A percentile compares a stretch with the other conserved stretches of the same genome.
Evolutionary conservation across 2,888 invertebrate species (phyloP).

Genomic region (Holacanthella duospinosa): DNA sequence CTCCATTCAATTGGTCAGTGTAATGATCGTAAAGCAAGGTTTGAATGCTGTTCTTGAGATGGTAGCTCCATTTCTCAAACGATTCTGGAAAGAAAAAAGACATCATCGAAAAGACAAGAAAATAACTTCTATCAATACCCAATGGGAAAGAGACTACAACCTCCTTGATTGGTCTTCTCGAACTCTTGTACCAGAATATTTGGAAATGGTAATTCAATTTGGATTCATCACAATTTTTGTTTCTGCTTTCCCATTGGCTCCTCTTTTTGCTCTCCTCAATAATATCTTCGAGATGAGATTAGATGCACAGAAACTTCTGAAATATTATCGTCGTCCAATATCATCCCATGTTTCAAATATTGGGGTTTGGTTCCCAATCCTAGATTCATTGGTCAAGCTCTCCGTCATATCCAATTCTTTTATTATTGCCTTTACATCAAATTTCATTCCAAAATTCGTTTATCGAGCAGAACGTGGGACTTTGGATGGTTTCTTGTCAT

Average conservation of each 20-base stretch:
- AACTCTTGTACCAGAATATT: constrained; percentile 86
- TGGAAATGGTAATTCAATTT: constrained; percentile 96
- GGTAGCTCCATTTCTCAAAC: constrained; percentile 56
- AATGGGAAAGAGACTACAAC: constrained; percentile 80
- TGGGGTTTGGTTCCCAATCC: constrained; percentile 86
- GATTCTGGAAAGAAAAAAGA: not conserved
- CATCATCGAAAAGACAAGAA: too few relatives aligned
- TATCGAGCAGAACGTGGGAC: constrained; percentile 46
- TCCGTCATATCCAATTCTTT: constrained; percentile 90
- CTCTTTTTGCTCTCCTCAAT: constrained; percentile 86
- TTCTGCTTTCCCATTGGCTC: constrained; percentile 91
- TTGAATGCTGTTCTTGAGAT: constrained; percentile 81
- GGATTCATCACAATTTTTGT: constrained; percentile 97
- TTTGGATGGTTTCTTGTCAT: not conserved
- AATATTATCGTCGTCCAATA: constrained; percentile 73
- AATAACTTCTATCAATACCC: too few relatives aligned
- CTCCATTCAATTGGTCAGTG: constrained; percentile 84
- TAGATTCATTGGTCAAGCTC: constrained; percentile 82
- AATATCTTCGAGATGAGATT: constrained; percentile 89
- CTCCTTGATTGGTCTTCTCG: constrained; percentile 73
- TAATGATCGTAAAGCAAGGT: constrained; percentile 91
- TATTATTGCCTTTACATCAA: constrained; percentile 92
- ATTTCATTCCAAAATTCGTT: constrained; percentile 82
- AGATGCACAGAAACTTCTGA: constrained; percentile 83
- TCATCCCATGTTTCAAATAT: constrained; percentile 80